Evolutionary conservation across 2,888 invertebrate species (phyloP).

Genomic region (Operophtera brumata): DNA sequence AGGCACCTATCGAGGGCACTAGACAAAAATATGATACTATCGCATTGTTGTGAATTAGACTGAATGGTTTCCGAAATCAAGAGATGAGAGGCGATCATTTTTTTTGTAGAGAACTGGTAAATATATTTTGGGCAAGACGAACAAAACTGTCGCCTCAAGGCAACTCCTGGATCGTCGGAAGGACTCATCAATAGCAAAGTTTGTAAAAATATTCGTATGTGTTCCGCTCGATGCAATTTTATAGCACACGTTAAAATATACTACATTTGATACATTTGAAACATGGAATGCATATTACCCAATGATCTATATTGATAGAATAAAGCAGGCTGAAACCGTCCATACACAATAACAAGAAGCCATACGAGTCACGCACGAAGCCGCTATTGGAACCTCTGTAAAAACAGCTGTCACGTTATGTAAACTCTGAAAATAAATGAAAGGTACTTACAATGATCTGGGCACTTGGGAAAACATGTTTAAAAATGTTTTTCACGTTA

Average conservation of each 20-base stretch:
- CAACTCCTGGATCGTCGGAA: no score
- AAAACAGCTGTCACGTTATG: slow-evolving; percentile 78
- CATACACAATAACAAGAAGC: slow-evolving; percentile 18
- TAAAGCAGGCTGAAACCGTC: slow-evolving; percentile 6
- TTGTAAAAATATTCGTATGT: no score
- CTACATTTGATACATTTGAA: neutral
- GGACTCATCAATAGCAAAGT: no score
- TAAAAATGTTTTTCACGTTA: slow-evolving; percentile 62
- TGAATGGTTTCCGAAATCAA: neutral
- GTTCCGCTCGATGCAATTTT: neutral
- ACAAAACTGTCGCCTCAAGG: neutral
- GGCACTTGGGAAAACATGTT: slow-evolving; percentile 76
- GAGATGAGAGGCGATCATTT: neutral
- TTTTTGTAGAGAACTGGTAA: neutral
- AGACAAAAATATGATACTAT: no score
- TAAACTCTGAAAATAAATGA: slow-evolving; percentile 75
- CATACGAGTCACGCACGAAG: slow-evolving; percentile 30
- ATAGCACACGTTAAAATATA: no score
- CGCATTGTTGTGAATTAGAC: neutral
- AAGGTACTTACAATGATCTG: slow-evolving; percentile 73
- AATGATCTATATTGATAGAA: neutral
- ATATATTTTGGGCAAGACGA: neutral
- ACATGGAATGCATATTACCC: neutral
- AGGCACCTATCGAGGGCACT: no score
- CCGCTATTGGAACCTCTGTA: slow-evolving; percentile 51